Evolutionary conservation across 2,113 vertebrate species (phyloP).

Genomic region (Elaphurus davidianus): DNA sequence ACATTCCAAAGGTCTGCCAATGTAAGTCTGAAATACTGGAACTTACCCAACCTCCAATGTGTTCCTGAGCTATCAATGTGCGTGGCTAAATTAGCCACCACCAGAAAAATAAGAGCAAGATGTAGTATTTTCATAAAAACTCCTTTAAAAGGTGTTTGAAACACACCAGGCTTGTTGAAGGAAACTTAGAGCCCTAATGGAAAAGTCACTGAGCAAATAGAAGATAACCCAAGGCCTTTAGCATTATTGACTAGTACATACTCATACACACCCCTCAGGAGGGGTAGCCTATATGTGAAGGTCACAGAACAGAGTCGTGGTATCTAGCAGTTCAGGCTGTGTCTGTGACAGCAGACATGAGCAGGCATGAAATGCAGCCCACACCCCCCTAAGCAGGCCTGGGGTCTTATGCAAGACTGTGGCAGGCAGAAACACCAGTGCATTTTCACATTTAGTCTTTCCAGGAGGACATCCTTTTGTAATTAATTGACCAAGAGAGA

Average conservation of each 20-base stretch:
- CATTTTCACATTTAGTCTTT: neutral
- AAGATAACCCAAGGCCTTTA: neutral
- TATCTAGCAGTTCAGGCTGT: neutral
- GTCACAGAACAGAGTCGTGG: neutral
- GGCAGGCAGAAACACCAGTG: neutral
- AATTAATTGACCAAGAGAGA: neutral
- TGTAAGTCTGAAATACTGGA: neutral
- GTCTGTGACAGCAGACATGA: neutral
- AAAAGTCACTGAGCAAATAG: neutral
- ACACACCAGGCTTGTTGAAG: neutral
- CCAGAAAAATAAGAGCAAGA: neutral
- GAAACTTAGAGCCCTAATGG: neutral
- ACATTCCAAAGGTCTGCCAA: neutral
- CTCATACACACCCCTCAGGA: neutral
- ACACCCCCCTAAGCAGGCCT: neutral
- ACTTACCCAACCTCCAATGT: neutral
- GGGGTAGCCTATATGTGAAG: neutral
- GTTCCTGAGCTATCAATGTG: neutral
- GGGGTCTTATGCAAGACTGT: neutral
- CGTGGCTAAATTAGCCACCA: neutral
- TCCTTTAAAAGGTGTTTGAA: slow-evolving; percentile 2
- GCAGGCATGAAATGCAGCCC: neutral
- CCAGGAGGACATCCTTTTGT: neutral
- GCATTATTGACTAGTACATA: neutral
- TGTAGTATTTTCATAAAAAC: neutral